Evolutionary conservation across 2,888 invertebrate species (phyloP), one percentile per base, ranked within the genome.

Genomic region (Endotricha flammealis): DNA sequence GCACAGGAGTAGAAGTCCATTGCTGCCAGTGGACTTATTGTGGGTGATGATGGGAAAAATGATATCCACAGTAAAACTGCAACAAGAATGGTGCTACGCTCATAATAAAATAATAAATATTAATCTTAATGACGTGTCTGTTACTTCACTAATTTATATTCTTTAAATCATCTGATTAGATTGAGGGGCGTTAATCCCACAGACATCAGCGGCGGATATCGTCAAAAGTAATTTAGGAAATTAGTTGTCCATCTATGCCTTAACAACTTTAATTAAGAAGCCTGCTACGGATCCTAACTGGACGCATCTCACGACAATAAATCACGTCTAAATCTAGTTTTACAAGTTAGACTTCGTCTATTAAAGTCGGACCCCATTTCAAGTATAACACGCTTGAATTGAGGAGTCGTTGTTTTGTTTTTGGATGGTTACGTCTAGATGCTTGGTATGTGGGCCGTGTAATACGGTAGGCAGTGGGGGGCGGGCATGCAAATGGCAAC

Each of bases 401-500:
- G 10, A 50, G 50, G 42, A 64, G 67, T 43, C 42, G 33, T 46
- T 32, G 17, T 28, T 35, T 46, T 41, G 38, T 36, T 44, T 29
- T 39, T 32, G 39, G 32, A 11, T 24, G 29, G 24, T 37, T 40
- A 14, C 43, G 45, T 41, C 33, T 44, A 38, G 42, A 45, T 46
- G 43, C 48, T 52, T 47, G 48, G 52, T 50, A 51, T 57, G 46
- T 63, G 59, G 62, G 73, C 53, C 49, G 82, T 59, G 77, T 85
- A 79, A 76, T 72, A 72, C 76, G 64, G 83, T 78, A 76, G 77
- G 70, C 63, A 62, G 69, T 61, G 75, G 68, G 73, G 67, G 72
- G 67, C 64, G 76, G 77, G 76, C 79, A 83, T 82, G 85, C 83
- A 86, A 83, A 86, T 85, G 77, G 77, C 78, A 68, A 77, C 67